These are phyloP conservation scores for Danio choprae DNA, from an alignment of 2,797 vertebrate species.

Conservation along the genomic window DNA sequence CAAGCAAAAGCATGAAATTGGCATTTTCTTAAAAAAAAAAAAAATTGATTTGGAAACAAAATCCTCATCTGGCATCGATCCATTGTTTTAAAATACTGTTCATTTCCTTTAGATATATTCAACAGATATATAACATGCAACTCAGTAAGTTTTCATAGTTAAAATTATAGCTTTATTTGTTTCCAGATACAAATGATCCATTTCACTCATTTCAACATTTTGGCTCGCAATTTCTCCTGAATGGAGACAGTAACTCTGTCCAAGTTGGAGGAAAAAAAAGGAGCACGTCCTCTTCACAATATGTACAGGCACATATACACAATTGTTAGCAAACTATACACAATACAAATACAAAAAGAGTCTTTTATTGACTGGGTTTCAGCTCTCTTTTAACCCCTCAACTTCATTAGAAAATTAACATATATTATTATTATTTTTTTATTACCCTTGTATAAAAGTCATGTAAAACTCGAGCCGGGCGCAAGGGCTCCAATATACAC, in stretches of 20 bases:
- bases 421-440: slow-evolving; percentile 44
- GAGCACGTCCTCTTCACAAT: slow-evolving; percentile 63
- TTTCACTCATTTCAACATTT: slow-evolving; percentile 66
- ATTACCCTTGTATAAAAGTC: slow-evolving; percentile 58
- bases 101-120: too few relatives aligned
- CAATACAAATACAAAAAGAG: slow-evolving; percentile 71
- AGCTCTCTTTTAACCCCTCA: slow-evolving; percentile 56
- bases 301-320: slow-evolving; percentile 83
- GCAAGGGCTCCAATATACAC: slow-evolving; percentile 41
- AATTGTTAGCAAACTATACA: slow-evolving; percentile 78
- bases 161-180: slow-evolving; percentile 83
- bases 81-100: too few relatives aligned
- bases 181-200: slow-evolving; percentile 74
- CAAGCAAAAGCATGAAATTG: too few relatives aligned
- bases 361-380: slow-evolving; percentile 49
- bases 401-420: slow-evolving; percentile 60
- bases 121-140: slow-evolving; percentile 14
- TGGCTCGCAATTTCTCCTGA: slow-evolving; percentile 64
- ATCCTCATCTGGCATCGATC: too few relatives aligned
- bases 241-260: slow-evolving; percentile 66
- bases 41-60: too few relatives aligned
- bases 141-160: slow-evolving; percentile 58
- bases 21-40: too few relatives aligned
- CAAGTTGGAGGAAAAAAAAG: slow-evolving; percentile 58
- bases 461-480: slow-evolving; percentile 47